Evolutionary conservation across 2,797 vertebrate genomes (phyloP).

Genomic region (Parauchenoglanis ngamensis): DNA sequence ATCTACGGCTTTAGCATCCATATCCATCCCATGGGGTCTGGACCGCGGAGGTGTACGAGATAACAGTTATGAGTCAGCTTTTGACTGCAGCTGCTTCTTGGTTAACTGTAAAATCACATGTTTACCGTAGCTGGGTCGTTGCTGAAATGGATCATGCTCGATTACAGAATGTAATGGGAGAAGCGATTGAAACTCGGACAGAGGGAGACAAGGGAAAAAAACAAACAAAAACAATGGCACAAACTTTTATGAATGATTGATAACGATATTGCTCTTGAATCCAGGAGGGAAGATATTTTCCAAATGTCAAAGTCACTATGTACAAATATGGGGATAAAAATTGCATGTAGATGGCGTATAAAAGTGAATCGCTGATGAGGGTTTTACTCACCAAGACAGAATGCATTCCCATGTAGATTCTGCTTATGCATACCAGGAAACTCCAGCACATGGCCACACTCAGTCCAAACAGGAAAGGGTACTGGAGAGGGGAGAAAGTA

Average conservation of each 20-base stretch:
- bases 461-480: constrained; percentile 87
- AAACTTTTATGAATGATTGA: not conserved
- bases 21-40: not conserved
- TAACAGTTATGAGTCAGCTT: constrained; percentile 29
- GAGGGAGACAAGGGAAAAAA: not conserved
- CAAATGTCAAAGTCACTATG: not conserved
- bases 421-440: constrained; percentile 91
- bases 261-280: not conserved
- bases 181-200: not conserved
- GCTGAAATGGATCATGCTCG: not conserved
- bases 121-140: not conserved
- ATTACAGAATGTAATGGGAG: not conserved
- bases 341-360: not conserved
- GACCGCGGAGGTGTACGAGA: constrained; percentile 28
- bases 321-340: not conserved
- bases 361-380: constrained; percentile 6
- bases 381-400: constrained; percentile 88
- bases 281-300: not conserved
- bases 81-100: not conserved
- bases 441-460: constrained; percentile 88
- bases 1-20: constrained; percentile 30
- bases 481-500: constrained; percentile 70
- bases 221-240: not conserved
- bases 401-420: constrained; percentile 99
- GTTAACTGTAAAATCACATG: not conserved